Conservation (phyloP, 37 sponge, comb jelly and placozoan genomes). For the Chondrilla cf. caribensis region DNA sequence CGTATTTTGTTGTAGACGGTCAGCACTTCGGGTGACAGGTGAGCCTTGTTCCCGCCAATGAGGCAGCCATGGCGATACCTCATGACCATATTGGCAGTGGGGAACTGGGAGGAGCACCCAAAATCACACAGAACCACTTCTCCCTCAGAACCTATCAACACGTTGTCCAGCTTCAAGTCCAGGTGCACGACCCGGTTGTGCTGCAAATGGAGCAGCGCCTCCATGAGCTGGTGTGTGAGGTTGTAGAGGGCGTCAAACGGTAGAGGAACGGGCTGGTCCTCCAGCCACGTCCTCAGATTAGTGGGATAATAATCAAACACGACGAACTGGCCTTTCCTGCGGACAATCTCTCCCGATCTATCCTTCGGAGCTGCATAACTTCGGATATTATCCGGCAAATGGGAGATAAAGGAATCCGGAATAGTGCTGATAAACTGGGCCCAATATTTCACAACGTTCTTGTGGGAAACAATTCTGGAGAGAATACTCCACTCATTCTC, state of each 20-base stretch:
- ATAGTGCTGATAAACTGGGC: conserved; percentile 80
- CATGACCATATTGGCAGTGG: conserved; percentile 32
- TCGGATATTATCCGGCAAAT: conserved; percentile 26
- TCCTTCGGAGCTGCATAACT: conserved; percentile 28
- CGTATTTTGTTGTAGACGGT: conserved; percentile 35
- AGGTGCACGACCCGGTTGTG: conserved; percentile 57
- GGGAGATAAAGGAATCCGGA: conserved; percentile 44
- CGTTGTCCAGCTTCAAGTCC: conserved; percentile 68
- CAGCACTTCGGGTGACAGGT: conserved; percentile 72
- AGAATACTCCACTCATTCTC: conserved; percentile 86
- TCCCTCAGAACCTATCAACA: conserved; percentile 42
- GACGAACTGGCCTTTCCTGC: conserved; percentile 63
- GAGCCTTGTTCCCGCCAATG: conserved; percentile 72
- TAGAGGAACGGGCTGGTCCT: conserved; percentile 17
- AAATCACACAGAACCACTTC: conserved; percentile 72
- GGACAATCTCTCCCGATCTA: conserved; percentile 13
- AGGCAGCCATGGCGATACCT: conserved; percentile 41
- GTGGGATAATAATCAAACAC: conserved; percentile 62
- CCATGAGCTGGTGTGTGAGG: conserved; percentile 33
- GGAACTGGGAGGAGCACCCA: conserved; percentile 77
- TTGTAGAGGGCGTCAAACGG: conserved; percentile 17
- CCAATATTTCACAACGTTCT: conserved; percentile 70
- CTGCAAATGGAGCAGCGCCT: conserved; percentile 34
- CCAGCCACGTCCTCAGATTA: conserved; percentile 32
- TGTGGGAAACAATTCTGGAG: conserved; percentile 68